Conservation (phyloP, 2,113 vertebrate genomes). For the Platycercus adscitus region DNA sequence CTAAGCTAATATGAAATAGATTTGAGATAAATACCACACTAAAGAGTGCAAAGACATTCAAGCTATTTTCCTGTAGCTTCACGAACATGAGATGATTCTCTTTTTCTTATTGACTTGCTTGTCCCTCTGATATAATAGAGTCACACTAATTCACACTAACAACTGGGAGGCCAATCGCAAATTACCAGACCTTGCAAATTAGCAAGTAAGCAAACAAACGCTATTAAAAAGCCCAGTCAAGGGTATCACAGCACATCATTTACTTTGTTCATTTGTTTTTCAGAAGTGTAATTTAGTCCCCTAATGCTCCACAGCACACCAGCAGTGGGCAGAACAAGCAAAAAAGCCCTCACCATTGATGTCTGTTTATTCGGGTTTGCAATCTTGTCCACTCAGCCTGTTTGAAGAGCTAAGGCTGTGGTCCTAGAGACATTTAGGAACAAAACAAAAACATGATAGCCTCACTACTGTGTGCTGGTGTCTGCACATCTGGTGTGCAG, state of each 20-base stretch:
- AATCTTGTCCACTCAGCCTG: not conserved
- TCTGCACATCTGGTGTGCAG: not conserved
- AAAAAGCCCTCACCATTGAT: not conserved
- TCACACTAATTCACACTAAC: not conserved
- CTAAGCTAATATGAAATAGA: not conserved
- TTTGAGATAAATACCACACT: not conserved
- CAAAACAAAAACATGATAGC: not conserved
- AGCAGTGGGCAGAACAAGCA: not conserved
- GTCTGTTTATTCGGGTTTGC: not conserved
- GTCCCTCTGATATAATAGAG: not conserved
- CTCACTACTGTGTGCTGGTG: not conserved
- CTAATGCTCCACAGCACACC: not conserved
- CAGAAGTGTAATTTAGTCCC: not conserved
- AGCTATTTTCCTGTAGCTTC: not conserved
- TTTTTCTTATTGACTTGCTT: not conserved
- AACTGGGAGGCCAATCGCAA: not conserved
- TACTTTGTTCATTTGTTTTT: slow-evolving; percentile 14
- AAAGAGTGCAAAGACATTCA: not conserved
- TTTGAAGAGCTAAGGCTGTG: not conserved
- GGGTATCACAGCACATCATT: slow-evolving; percentile 7
- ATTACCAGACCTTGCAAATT: slow-evolving; percentile 56
- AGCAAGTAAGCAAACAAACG: slow-evolving; percentile 37
- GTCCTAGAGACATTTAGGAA: not conserved
- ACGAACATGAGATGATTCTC: not conserved
- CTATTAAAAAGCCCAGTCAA: slow-evolving; percentile 32